Evolutionary conservation across 1,140 invertebrate species (phyloP).

Genomic region (Stenopsyche tienmushanensis): DNA sequence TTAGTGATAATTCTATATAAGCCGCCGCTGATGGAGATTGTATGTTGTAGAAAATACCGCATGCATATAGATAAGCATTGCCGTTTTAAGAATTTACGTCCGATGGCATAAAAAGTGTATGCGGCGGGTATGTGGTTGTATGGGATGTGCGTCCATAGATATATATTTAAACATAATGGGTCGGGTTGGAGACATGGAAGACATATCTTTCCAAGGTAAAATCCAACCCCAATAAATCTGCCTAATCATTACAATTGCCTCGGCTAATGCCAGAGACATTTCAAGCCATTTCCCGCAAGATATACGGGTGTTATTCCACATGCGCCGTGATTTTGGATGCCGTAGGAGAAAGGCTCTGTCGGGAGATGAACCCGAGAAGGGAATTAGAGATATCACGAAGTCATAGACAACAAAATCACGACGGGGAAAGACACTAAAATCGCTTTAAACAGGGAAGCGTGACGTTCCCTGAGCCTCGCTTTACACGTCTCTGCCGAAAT

Average conservation of each 20-base stretch:
- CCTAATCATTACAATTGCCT: conserved; percentile 42
- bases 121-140: too few species aligned
- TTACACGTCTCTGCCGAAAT: too few species aligned
- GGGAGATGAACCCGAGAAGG: background rate
- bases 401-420: conserved; percentile 35
- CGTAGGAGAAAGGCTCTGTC: conserved; percentile 2
- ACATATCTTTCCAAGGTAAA: background rate
- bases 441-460: conserved; percentile 22
- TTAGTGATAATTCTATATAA: too few species aligned
- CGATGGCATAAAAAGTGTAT: too few species aligned
- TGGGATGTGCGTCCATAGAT: too few species aligned
- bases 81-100: too few species aligned
- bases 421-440: too few species aligned
- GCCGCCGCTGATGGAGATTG: too few species aligned
- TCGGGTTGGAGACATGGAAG: background rate
- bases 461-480: too few species aligned
- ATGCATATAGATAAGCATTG: too few species aligned
- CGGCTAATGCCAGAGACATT: conserved; percentile 41
- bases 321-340: conserved; percentile 18
- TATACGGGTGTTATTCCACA: conserved; percentile 35
- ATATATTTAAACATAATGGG: too few species aligned
- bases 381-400: conserved; percentile 33
- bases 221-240: conserved; percentile 42
- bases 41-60: too few species aligned
- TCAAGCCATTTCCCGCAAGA: conserved; percentile 41